Base-by-base conservation (phyloP, 2,888 invertebrate species). In the Thymelicus lineola region DNA sequence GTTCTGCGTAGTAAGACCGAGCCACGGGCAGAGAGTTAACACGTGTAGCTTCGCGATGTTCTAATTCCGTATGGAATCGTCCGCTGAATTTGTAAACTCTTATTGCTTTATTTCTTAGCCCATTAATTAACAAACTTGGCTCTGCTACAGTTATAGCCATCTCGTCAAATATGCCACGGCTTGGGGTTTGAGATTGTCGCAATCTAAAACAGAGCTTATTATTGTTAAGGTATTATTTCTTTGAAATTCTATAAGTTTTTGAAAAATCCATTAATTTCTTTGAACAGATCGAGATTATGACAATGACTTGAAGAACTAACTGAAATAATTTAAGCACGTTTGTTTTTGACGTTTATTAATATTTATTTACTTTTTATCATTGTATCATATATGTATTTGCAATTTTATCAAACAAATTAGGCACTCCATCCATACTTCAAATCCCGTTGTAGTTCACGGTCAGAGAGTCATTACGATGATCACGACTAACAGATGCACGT, bases 401-500 rank as follows among this genome's bases (percentile, higher is more conserved):
- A 28, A 12, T 42, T 42, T 42, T 0, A 4, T 4, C 0, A 4
- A 12, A 12, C 10, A 9, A 42, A 1, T 42, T 76, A 10, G 46
- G 42, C 42, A 48, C 58, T 58, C n/a, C 50, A 50, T 15, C 77
- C 76, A 76, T 74, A 81, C 82, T n/a, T 82, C 78, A 77, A 81
- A 80, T 81, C 82, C 80, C 82, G 81, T 82, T 81, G 79, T 75
- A 79, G 78, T 80, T 82, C 82, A 82, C 80, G 82, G 83, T 82
- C 80, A 79, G 76, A 75, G 77, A 77, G 76, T 79, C 79, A 83
- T 85, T 83, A 84, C 78, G 76, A 80, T 82, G 82, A 84, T 83
- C 82, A 81, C 79, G 79, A 77, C 80, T 78, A 75, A 68, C 48
- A 64, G 58, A 69, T 59, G 63, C 64, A 69, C 38, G 59, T 10